These are phyloP conservation scores for Drosophila pseudoananassae DNA, from an alignment of 1,140 invertebrate genomes.

Conservation along the genomic window DNA sequence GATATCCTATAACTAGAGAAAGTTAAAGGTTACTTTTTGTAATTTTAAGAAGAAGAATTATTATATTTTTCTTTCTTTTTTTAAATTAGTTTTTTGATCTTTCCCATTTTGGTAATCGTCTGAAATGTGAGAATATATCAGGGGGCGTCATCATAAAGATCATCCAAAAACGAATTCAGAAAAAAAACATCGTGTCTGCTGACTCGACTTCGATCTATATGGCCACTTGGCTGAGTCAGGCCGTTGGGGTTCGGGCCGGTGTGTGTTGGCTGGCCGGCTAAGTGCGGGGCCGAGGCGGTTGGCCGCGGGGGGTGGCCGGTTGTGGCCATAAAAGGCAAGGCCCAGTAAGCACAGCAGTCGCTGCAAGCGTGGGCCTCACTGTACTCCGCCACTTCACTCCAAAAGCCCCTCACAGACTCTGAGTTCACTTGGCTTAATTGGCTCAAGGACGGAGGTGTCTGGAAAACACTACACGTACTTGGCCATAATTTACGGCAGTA, in stretches of 20 bases:
- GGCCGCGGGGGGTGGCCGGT: background rate
- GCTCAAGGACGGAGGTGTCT: slow-evolving; percentile 56
- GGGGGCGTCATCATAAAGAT: slow-evolving; percentile 29
- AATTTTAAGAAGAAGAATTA: too few relatives aligned
- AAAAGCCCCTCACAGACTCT: slow-evolving; percentile 8
- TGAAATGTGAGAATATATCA: slow-evolving; percentile 27
- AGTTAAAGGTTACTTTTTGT: too few relatives aligned
- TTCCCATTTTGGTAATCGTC: slow-evolving; percentile 30
- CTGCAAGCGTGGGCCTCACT: slow-evolving; percentile 26
- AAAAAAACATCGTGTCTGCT: slow-evolving; percentile 1
- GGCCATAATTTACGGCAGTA: background rate
- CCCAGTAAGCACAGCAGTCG: background rate
- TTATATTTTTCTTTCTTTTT: too few relatives aligned
- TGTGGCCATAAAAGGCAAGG: slow-evolving; percentile 34
- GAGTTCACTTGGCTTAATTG: slow-evolving; percentile 58
- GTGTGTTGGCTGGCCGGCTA: slow-evolving; percentile 50
- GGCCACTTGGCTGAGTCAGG: slow-evolving; percentile 27
- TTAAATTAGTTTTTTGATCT: slow-evolving; percentile 6
- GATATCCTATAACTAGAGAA: too few relatives aligned
- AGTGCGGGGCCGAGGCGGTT: slow-evolving; percentile 18
- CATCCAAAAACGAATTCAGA: slow-evolving; percentile 1
- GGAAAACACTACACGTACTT: background rate
- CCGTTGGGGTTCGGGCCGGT: too few relatives aligned
- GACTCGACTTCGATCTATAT: slow-evolving; percentile 15
- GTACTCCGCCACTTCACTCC: slow-evolving; percentile 23